A percentile compares a stretch with the other conserved stretches of the same genome.
phyloP scores from a whole-genome alignment of 2,797 vertebrate species.

The Chelmon rostratus region DNA sequence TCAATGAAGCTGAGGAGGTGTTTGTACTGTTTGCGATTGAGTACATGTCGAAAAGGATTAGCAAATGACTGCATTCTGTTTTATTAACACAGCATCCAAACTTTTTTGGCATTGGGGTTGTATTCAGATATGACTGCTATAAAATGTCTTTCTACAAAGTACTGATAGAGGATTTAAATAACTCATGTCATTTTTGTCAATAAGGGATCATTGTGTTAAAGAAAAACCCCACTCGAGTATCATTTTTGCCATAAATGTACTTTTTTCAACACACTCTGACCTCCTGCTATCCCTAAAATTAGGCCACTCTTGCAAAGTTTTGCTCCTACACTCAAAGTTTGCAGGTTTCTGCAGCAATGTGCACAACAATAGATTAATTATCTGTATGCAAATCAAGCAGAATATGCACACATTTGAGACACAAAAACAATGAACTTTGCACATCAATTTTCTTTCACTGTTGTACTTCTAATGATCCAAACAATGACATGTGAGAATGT shows the following conservation, averaged over 20 bases:
- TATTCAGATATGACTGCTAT: neutral
- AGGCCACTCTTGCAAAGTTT: too few species aligned
- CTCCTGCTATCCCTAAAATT: neutral
- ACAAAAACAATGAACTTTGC: neutral
- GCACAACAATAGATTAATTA: neutral
- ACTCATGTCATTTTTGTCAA: neutral
- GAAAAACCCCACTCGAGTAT: too few species aligned
- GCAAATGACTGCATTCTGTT: too few species aligned
- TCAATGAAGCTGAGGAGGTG: too few species aligned
- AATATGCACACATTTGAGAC: neutral
- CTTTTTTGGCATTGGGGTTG: too few species aligned
- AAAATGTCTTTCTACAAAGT: neutral
- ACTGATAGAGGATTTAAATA: neutral
- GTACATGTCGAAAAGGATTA: too few species aligned
- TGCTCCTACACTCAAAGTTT: too few species aligned
- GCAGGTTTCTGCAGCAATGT: neutral
- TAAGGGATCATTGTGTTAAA: neutral
- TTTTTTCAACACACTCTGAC: too few species aligned
- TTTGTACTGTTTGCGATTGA: too few species aligned
- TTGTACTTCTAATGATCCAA: conserved; percentile 6
- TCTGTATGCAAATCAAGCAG: conserved; percentile 16
- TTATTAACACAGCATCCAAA: too few species aligned
- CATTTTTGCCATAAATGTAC: neutral
- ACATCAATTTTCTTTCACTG: neutral
- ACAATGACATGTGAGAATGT: conserved; percentile 22